Evolutionary conservation across 1,140 invertebrate genomes (phyloP), one percentile per base, ranked within the genome.

Genomic region (Stegodyphus mimosarum): DNA sequence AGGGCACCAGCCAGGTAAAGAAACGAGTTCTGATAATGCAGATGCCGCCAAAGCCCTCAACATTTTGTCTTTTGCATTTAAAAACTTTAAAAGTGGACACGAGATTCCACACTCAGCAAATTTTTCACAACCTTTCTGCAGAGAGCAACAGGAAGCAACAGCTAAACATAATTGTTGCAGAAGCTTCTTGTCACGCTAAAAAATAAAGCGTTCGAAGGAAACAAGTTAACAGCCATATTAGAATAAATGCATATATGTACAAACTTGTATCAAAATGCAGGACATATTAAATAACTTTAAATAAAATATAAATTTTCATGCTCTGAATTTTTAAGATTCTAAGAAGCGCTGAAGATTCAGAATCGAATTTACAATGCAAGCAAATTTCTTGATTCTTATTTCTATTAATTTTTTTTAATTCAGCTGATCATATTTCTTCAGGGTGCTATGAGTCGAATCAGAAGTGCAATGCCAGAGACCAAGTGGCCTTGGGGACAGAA

Each of bases 101-200:
- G 81, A 75, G 11, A 84, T 84, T 18, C 81, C 81, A 84, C 81
- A 84, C 18, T 18, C 52, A 7, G 81, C 81, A 70, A 84, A 84
- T 18, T 75, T 84, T 55, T 84, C 73, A 15, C 81, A 84, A 10
- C 81, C 66, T 76, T 84, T 84, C 18, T 70, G 67, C 18, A 70
- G 76, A 51, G 81, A 84, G 11, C 81, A 84, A 33, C 81, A 84
- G 49, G 81, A 84, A 2, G 81, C 72, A 18, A 75, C 81, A 17
- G 81, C 81, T 70, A 84, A 60, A 7, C 81, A 84, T n/a, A 84
- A 63, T 17, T 84, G 81, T 33, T 75, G 81, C 17, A 84, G 72
- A 48, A 84, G 81, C n/a, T 70, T 84, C 71, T 75, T 75, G 18
- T 84, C 81, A 33, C 49, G 75, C 81, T 84, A 7, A 64, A 74